A percentile compares a stretch with the other conserved stretches of the same genome.
Conservation (phyloP, 2,113 vertebrate species). For the Sarotherodon lohbergeri region DNA sequence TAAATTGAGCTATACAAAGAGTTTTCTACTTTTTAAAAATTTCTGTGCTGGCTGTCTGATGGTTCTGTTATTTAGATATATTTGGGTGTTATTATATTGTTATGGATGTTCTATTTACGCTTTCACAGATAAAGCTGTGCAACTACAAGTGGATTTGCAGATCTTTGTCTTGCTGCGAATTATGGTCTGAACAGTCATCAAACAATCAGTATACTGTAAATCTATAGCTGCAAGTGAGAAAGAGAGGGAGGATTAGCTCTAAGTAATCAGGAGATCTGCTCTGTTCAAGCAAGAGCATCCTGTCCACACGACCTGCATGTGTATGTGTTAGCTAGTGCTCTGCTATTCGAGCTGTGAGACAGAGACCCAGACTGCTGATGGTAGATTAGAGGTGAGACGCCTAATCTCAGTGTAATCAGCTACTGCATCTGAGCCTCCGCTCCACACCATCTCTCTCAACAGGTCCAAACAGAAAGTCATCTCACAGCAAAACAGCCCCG, state of each 20-base stretch:
- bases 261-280: slow-evolving; percentile 45
- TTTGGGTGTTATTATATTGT: background rate
- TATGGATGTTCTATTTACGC: background rate
- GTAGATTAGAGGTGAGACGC: slow-evolving; percentile 67
- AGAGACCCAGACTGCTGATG: slow-evolving; percentile 54
- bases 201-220: background rate
- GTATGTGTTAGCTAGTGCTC: background rate
- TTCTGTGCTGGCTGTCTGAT: background rate
- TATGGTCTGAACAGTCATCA: background rate
- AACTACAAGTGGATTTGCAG: background rate
- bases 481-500: background rate
- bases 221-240: background rate
- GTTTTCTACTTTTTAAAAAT: background rate
- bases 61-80: background rate
- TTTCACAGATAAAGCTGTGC: background rate
- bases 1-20: background rate
- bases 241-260: slow-evolving; percentile 25
- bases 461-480: slow-evolving; percentile 56
- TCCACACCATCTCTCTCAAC: slow-evolving; percentile 49
- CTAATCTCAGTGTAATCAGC: slow-evolving; percentile 63
- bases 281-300: slow-evolving; percentile 42
- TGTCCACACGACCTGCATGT: slow-evolving; percentile 22
- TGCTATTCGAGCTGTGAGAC: slow-evolving; percentile 43
- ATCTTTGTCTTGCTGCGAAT: background rate
- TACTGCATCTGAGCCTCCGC: slow-evolving; percentile 57